Percentiles rank a stretch among this genome's conserved stretches.
These are phyloP conservation scores for Drosophila neoperkinsi DNA, from an alignment of 2,888 invertebrate species.

Conservation along the genomic window DNA sequence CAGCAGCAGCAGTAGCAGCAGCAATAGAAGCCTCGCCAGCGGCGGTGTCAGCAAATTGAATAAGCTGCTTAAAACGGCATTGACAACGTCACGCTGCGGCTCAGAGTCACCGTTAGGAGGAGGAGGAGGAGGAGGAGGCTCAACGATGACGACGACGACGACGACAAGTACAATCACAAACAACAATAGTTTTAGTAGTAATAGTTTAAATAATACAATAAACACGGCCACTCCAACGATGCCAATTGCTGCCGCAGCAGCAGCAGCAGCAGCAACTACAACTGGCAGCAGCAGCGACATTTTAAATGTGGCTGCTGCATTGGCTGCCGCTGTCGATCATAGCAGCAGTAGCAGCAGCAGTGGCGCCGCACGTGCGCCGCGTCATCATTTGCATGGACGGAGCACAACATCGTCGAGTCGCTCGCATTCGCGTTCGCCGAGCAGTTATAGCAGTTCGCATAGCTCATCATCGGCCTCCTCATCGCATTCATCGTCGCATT, in stretches of 20 bases:
- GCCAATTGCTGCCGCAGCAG: slow-evolving; percentile 53
- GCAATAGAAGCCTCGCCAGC: slow-evolving; percentile 65
- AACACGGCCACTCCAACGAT: slow-evolving; percentile 74
- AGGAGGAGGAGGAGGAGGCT: slow-evolving; percentile 1
- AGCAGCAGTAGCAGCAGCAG: slow-evolving; percentile 63
- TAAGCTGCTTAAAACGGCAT: slow-evolving; percentile 70
- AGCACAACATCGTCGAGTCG: slow-evolving; percentile 87
- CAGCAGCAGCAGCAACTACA: slow-evolving; percentile 36
- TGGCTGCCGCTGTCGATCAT: slow-evolving; percentile 64
- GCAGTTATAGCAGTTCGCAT: slow-evolving; percentile 85
- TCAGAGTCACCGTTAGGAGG: slow-evolving; percentile 85
- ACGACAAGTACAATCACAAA: slow-evolving; percentile 83
- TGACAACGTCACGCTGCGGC: slow-evolving; percentile 83
- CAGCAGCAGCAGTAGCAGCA: slow-evolving; percentile 19
- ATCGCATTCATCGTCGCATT: slow-evolving; percentile 83
- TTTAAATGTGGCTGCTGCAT: slow-evolving; percentile 82
- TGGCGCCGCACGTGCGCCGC: slow-evolving; percentile 47
- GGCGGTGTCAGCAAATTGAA: slow-evolving; percentile 80
- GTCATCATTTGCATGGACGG: slow-evolving; percentile 83
- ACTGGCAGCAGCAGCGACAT: slow-evolving; percentile 68
- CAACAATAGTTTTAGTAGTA: slow-evolving; percentile 84
- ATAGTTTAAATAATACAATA: slow-evolving; percentile 83
- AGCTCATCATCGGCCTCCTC: slow-evolving; percentile 83
- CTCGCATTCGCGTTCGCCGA: slow-evolving; percentile 86
- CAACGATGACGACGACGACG: slow-evolving; percentile 26